Conservation (phyloP, 2,888 invertebrate genomes). For the Megastigmus dorsalis region DNA sequence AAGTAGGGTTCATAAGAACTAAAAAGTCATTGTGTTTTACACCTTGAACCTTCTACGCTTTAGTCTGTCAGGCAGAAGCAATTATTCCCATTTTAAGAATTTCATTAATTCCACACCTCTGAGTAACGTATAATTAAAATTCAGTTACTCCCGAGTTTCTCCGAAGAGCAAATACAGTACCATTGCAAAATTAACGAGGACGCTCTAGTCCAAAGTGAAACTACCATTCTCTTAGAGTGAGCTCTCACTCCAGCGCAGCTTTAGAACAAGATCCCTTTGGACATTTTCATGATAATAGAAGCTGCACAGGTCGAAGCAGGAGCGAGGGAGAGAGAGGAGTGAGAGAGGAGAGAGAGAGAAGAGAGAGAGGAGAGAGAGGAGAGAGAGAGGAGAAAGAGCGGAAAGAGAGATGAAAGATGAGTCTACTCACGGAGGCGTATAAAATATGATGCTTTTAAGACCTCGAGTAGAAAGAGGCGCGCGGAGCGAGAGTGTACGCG, state of each 20-base stretch:
- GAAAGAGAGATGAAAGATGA: conserved; percentile 49
- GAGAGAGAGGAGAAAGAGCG: neutral
- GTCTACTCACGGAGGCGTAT: conserved; percentile 53
- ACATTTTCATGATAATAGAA: conserved; percentile 48
- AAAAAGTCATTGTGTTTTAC: no score
- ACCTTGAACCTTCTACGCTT: no score
- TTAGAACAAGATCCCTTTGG: conserved; percentile 17
- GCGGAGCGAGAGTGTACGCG: conserved; percentile 12
- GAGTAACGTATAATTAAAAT: no score
- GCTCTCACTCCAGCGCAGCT: neutral
- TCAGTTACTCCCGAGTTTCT: no score
- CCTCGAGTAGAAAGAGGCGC: conserved; percentile 50
- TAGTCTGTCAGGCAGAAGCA: neutral
- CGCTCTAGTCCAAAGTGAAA: neutral
- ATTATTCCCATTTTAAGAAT: no score
- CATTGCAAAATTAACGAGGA: no score
- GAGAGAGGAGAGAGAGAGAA: conserved; percentile 1
- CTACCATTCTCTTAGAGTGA: neutral
- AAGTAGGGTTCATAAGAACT: no score
- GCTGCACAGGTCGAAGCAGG: conserved; percentile 28
- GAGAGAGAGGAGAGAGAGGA: neutral
- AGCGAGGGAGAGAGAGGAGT: neutral
- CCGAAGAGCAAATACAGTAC: no score
- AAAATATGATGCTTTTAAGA: conserved; percentile 71
- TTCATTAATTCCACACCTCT: no score